A percentile compares a stretch with the other conserved stretches of the same genome.
Evolutionary conservation across 2,797 vertebrate genomes (phyloP).

Genomic region (Enteromius mattozi): DNA sequence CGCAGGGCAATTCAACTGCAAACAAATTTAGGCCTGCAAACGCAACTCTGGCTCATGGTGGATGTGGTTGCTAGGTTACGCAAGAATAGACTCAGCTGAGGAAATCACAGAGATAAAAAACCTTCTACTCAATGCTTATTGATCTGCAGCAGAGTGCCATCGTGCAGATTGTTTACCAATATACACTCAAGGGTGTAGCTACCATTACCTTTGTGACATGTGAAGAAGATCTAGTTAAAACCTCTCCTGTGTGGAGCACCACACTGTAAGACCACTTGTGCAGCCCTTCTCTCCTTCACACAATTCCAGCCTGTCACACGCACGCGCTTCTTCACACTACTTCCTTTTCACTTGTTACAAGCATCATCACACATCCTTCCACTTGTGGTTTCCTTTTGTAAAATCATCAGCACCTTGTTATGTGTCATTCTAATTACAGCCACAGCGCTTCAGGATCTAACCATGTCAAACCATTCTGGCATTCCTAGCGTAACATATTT

Average conservation of each 20-base stretch:
- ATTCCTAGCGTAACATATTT: background rate
- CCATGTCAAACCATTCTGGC: background rate
- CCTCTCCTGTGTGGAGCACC: constrained; percentile 16
- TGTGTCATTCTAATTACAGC: constrained; percentile 13
- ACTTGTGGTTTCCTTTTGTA: constrained; percentile 19
- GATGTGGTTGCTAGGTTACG: constrained; percentile 62
- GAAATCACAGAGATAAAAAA: constrained; percentile 44
- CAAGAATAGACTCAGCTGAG: constrained; percentile 39
- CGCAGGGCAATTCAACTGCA: constrained; percentile 46
- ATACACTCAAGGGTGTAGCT: constrained; percentile 35
- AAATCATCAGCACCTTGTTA: constrained; percentile 20
- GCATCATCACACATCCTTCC: background rate
- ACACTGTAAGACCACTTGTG: background rate
- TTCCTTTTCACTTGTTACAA: background rate
- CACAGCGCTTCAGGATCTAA: background rate
- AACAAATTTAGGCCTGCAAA: constrained; percentile 56
- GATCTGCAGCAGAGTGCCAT: constrained; percentile 52
- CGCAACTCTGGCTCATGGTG: constrained; percentile 40
- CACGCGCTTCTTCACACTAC: constrained; percentile 1
- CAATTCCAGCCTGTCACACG: background rate
- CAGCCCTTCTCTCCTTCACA: constrained; percentile 18
- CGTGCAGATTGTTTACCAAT: constrained; percentile 55
- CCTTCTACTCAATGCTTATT: constrained; percentile 47
- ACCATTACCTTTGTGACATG: background rate
- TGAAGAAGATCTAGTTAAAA: constrained; percentile 31